phyloP scores from a whole-genome alignment of 2,797 vertebrate species.

The Podarcis lilfordi region DNA sequence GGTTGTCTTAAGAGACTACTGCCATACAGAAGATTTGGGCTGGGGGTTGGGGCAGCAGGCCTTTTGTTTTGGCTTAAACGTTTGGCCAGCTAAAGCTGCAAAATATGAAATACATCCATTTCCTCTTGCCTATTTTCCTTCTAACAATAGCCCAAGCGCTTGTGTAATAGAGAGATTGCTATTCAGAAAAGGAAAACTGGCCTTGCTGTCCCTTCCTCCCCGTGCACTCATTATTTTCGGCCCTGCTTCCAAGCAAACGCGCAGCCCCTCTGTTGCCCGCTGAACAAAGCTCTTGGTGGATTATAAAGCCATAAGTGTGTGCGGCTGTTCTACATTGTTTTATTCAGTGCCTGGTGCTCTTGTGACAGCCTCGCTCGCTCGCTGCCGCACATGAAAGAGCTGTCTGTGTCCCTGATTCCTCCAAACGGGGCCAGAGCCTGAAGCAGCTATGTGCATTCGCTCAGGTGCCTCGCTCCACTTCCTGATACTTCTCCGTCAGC shows the following conservation, averaged over 20 bases:
- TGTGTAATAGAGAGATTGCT: rapidly evolving
- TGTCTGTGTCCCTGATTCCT: neutral
- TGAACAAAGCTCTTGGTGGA: neutral
- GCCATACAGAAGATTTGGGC: constrained; percentile 5
- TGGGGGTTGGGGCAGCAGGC: neutral
- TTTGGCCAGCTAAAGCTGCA: constrained; percentile 28
- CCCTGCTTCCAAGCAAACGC: neutral
- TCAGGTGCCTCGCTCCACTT: constrained; percentile 25
- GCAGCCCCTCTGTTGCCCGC: neutral
- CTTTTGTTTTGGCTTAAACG: constrained; percentile 48
- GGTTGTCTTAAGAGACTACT: constrained; percentile 16
- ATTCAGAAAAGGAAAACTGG: neutral
- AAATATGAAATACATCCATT: constrained; percentile 43
- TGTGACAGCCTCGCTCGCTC: neutral
- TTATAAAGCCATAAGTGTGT: neutral
- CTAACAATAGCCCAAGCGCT: constrained; percentile 21
- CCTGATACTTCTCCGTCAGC: constrained; percentile 39
- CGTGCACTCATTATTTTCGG: constrained; percentile 26
- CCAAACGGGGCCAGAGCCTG: neutral
- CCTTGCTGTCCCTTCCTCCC: neutral
- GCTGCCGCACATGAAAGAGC: neutral
- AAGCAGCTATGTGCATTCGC: neutral
- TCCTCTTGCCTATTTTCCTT: constrained; percentile 3
- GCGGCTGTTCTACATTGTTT: neutral
- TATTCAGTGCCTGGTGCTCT: rapidly evolving